Percentiles rank a stretch among this genome's conserved stretches.
These are phyloP conservation scores for Drosophila neocordata DNA, from an alignment of 1,140 invertebrate species.

Conservation along the genomic window DNA sequence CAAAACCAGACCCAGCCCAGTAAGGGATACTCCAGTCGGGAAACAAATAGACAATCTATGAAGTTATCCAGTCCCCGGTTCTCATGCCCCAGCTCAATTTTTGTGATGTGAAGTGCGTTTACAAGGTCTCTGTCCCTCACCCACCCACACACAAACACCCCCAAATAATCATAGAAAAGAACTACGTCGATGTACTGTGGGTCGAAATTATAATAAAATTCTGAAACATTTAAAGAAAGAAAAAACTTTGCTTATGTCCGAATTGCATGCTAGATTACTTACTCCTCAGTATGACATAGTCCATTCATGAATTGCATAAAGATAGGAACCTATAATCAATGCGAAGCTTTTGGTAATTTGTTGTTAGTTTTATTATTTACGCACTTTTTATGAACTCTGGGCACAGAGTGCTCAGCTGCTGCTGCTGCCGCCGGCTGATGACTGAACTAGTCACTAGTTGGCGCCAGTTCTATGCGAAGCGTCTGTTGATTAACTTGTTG, in stretches of 20 bases:
- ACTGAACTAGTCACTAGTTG: conserved; percentile 45
- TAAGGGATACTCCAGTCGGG: conserved; percentile 57
- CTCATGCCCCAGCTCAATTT: conserved; percentile 1
- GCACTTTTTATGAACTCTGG: not conserved
- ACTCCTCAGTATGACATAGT: no score
- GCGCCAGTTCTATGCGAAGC: conserved; percentile 76
- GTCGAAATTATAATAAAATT: not conserved
- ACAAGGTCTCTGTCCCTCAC: conserved; percentile 9
- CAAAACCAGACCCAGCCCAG: conserved; percentile 21
- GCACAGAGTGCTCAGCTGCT: conserved; percentile 26
- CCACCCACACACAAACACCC: no score
- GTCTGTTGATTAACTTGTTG: conserved; percentile 80
- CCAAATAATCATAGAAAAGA: conserved; percentile 7
- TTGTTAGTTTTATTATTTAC: not conserved
- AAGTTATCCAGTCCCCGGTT: conserved; percentile 34
- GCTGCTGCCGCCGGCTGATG: conserved; percentile 47
- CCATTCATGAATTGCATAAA: no score
- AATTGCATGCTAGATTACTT: no score
- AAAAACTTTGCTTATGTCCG: no score
- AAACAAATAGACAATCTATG: conserved; percentile 71
- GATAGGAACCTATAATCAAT: no score
- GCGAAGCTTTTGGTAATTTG: not conserved
- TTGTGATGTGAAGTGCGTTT: conserved; percentile 54
- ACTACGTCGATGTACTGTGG: conserved; percentile 13
- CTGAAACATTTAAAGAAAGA: no score